Percentiles rank a stretch among this genome's conserved stretches.
Evolutionary conservation across 2,113 vertebrate genomes (phyloP).

Genomic region (Dermatemys mawii): DNA sequence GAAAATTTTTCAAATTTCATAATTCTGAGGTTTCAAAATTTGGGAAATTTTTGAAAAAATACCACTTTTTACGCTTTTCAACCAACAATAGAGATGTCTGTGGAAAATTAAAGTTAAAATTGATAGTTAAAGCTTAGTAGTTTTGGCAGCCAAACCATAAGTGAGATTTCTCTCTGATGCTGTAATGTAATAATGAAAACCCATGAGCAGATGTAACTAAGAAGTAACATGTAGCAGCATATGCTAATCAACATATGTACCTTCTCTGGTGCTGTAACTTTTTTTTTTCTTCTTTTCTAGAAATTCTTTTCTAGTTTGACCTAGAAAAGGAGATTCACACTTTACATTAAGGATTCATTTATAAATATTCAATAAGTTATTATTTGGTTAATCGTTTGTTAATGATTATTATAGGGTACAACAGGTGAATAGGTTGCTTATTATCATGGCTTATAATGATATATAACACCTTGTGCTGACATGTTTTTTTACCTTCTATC

Average conservation of each 20-base stretch:
- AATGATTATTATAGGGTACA: constrained; percentile 26
- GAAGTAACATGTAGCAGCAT: background rate
- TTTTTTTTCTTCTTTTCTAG: background rate
- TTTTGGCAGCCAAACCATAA: background rate
- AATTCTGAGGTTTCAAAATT: background rate
- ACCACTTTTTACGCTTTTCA: background rate
- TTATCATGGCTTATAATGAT: background rate
- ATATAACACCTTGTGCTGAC: constrained; percentile 9
- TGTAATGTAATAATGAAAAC: background rate
- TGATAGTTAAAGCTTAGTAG: background rate
- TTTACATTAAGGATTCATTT: background rate
- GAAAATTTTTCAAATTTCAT: background rate
- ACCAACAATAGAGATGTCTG: background rate
- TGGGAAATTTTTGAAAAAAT: background rate
- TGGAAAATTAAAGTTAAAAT: background rate
- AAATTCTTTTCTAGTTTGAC: background rate
- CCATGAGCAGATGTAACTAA: background rate
- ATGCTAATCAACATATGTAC: background rate
- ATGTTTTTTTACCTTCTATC: background rate
- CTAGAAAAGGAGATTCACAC: background rate
- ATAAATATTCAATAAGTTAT: background rate
- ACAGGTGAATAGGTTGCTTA: background rate
- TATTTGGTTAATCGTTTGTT: background rate
- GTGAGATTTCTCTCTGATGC: background rate
- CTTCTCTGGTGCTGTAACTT: background rate